Percentiles rank a stretch among this genome's conserved stretches.
These are phyloP conservation scores for Cynodonichthys magdalenae DNA, from an alignment of 2,797 vertebrate genomes.

Conservation along the genomic window DNA sequence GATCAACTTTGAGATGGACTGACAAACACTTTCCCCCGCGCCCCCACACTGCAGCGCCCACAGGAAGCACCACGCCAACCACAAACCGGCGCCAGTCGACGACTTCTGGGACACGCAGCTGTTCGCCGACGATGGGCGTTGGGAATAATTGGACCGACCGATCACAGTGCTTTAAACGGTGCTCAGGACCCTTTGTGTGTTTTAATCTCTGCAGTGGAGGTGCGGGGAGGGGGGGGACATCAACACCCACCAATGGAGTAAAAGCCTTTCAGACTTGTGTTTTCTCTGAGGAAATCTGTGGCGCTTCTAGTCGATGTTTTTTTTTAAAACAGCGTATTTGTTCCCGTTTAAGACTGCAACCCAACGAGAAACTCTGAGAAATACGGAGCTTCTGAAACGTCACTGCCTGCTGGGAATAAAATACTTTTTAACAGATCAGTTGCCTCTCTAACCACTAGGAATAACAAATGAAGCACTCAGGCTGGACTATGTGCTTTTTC, in stretches of 20 bases:
- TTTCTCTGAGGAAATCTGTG: slow-evolving; percentile 45
- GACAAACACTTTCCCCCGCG: slow-evolving; percentile 74
- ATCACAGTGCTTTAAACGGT: slow-evolving; percentile 34
- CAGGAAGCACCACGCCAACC: slow-evolving; percentile 56
- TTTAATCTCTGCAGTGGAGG: slow-evolving; percentile 53
- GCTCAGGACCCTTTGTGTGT: slow-evolving; percentile 29
- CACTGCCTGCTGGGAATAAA: slow-evolving; percentile 63
- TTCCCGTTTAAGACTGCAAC: slow-evolving; percentile 10
- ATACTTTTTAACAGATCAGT: slow-evolving; percentile 44
- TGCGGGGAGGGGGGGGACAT: slow-evolving; percentile 35
- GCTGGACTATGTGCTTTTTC: slow-evolving; percentile 25
- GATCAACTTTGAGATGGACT: slow-evolving; percentile 96
- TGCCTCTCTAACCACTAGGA: slow-evolving; percentile 50
- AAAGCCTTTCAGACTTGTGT: slow-evolving; percentile 49
- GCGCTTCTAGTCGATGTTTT: slow-evolving; percentile 44
- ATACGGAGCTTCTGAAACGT: slow-evolving; percentile 40
- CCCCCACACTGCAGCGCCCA: slow-evolving; percentile 57
- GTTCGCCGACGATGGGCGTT: slow-evolving; percentile 58
- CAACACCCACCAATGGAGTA: slow-evolving; percentile 15
- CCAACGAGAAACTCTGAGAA: slow-evolving; percentile 27
- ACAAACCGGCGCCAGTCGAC: slow-evolving; percentile 54
- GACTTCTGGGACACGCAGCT: slow-evolving; percentile 73
- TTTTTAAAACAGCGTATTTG: slow-evolving; percentile 19
- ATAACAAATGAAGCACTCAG: slow-evolving; percentile 42
- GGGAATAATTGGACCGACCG: slow-evolving; percentile 50